phyloP scores from a whole-genome alignment of 2,888 invertebrate genomes.

The Eristalinus sepulchralis region DNA sequence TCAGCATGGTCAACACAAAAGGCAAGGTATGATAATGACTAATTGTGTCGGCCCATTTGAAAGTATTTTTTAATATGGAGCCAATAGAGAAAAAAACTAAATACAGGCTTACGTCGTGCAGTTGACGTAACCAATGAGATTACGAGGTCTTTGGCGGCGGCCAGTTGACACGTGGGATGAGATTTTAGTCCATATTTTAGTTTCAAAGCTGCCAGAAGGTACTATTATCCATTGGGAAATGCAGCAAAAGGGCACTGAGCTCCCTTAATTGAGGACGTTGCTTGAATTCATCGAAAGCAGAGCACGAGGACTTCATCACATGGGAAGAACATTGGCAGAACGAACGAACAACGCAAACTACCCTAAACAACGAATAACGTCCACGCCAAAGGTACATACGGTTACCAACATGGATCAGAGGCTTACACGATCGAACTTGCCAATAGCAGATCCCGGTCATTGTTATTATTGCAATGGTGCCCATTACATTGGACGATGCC shows the following conservation, averaged over 20 bases:
- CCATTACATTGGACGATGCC: background rate
- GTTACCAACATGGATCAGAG: background rate
- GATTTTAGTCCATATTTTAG: too few relatives aligned
- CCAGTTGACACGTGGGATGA: too few relatives aligned
- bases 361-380: background rate
- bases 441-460: slow-evolving; percentile 26
- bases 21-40: slow-evolving; percentile 18
- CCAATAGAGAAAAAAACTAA: too few relatives aligned
- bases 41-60: slow-evolving; percentile 25
- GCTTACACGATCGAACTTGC: slow-evolving; percentile 21
- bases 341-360: background rate
- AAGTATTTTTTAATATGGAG: background rate
- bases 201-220: background rate
- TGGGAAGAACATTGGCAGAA: slow-evolving; percentile 11
- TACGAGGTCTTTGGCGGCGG: too few relatives aligned
- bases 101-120: too few relatives aligned
- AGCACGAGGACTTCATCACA: slow-evolving; percentile 28
- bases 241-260: too few relatives aligned
- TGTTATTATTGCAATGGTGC: slow-evolving; percentile 31
- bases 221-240: background rate
- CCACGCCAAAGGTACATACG: background rate
- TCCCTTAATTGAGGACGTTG: background rate
- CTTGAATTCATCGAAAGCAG: slow-evolving; percentile 36
- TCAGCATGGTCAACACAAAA: slow-evolving; percentile 32
- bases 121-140: too few relatives aligned